phyloP scores from a whole-genome alignment of 2,888 invertebrate species.

The Limnephilus marmoratus region DNA sequence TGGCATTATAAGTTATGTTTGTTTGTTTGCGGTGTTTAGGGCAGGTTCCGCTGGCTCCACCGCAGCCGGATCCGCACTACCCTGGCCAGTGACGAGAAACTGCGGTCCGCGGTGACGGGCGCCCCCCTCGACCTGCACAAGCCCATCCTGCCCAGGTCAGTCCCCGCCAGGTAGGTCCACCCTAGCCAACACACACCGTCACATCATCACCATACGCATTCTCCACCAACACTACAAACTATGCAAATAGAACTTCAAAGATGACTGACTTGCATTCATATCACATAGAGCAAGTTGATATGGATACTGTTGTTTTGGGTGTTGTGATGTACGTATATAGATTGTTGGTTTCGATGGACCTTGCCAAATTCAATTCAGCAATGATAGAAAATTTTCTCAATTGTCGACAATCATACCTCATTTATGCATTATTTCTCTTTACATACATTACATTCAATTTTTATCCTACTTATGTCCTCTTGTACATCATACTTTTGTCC shows the following conservation, averaged over 20 bases:
- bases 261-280: neutral
- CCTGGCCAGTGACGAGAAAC: conserved; percentile 80
- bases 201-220: neutral
- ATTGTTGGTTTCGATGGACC: neutral
- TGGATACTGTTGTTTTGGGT: neutral
- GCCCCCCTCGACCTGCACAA: conserved; percentile 86
- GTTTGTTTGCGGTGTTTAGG: conserved; percentile 73
- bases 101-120: conserved; percentile 74
- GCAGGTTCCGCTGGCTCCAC: conserved; percentile 90
- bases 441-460: no score
- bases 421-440: neutral
- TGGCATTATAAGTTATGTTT: neutral
- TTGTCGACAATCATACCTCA: neutral
- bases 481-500: no score
- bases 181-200: neutral
- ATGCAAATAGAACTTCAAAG: neutral
- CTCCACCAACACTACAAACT: neutral
- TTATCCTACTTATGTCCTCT: no score
- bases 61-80: conserved; percentile 94
- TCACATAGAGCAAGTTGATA: neutral
- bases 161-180: neutral
- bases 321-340: neutral
- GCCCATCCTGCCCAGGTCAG: conserved; percentile 77
- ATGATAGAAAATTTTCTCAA: neutral
- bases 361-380: neutral